Percentiles rank a stretch among this genome's conserved stretches.
Conservation (phyloP, 2,113 vertebrate species). For the Thamnophis sirtalis region DNA sequence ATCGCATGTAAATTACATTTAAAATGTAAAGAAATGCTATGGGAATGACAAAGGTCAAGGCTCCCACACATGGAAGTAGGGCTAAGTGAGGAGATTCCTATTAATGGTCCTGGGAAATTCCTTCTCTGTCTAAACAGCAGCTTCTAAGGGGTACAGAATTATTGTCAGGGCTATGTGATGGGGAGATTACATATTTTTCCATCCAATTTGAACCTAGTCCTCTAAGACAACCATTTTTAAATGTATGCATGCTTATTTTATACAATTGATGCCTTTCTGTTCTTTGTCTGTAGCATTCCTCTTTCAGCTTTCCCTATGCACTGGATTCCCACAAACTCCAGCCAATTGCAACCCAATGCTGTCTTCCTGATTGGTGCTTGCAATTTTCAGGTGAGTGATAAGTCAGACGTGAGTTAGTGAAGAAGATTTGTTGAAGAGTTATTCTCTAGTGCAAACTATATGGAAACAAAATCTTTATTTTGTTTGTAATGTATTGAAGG, state of each 20-base stretch:
- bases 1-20: background rate
- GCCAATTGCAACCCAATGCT: background rate
- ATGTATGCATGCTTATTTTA: background rate
- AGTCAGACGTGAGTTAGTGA: background rate
- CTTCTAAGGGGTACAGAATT: background rate
- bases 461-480: background rate
- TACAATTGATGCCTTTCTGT: background rate
- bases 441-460: conserved; percentile 51
- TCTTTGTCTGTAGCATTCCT: background rate
- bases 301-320: background rate
- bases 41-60: background rate
- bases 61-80: background rate
- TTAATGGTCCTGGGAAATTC: background rate
- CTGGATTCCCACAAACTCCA: background rate
- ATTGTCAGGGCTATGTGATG: background rate
- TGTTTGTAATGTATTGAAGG: conserved; percentile 23
- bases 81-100: background rate
- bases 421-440: conserved; percentile 24
- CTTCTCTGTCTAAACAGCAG: background rate
- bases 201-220: background rate
- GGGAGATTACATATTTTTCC: background rate
- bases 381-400: background rate
- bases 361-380: background rate
- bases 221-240: background rate
- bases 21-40: background rate